Evolutionary conservation across 2,797 vertebrate species (phyloP), one percentile per base, ranked within the genome.

Genomic region (Limosa lapponica): DNA sequence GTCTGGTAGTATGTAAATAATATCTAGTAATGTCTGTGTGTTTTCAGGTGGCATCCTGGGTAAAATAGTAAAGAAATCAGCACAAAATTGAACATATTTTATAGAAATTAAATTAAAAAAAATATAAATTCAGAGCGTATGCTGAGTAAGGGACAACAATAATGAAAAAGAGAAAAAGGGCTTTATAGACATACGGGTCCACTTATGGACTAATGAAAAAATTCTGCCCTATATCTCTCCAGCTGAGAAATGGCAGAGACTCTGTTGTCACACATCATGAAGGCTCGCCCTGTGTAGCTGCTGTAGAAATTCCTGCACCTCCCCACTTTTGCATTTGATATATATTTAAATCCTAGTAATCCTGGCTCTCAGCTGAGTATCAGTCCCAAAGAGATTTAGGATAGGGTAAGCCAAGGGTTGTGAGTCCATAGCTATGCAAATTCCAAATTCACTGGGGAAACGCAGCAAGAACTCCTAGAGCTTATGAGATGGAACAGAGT

Each of bases 311-410:
- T 95, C 54, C 58, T 90, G 58, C 66, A 88, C 49, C 73, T 90
- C 88, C 80, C 39, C 51, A 72, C 54, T 94, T 89, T 95, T 75
- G 32, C 77, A 82, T 94, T 91, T 75, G 77, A 90, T 89, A 95
- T 83, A 67, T 97, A 94, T 94, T 95, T 92, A 94, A 96, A 95
- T 93, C 93, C 89, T 89, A 64, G 22, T 92, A 96, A 96, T 96
- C 82, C 82, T 88, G 80, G 25, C 58, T 96, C 94, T 96, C 80
- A 96, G 85, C 87, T 92, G 82, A 96, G 61, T 62, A 95, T 91
- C 93, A 93, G 82, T 91, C 82, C 85, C 65, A 74, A 90, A 66
- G 82, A 90, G 73, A 88, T 89, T 95, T 91, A 89, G 82, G 87
- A 86, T 86, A 90, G 89, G 51, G 80, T 93, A 96, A 96, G 85